Evolutionary conservation across 2,113 vertebrate genomes (phyloP), one percentile per base, ranked within the genome.

Genomic region (Plectropomus leopardus): DNA sequence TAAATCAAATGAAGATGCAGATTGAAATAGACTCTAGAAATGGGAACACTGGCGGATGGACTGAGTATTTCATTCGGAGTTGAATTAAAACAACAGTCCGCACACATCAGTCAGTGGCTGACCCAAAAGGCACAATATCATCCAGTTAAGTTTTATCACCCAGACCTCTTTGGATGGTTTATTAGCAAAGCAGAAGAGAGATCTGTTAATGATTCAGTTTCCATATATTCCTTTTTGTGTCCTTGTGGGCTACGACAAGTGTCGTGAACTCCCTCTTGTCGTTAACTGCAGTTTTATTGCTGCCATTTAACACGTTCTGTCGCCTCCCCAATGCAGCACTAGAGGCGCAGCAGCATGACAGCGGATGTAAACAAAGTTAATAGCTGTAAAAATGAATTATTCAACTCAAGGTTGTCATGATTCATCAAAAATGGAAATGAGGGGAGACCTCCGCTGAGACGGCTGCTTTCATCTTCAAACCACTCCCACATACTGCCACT

Each of bases 381-480:
- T 19, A 4, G 50, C 0, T 57, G 26, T 3, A 21, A 23, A 34
- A 70, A 81, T 81, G 61, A 63, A 81, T 74, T 34, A 74, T 65
- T 87, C 72, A 65, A 13, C 32, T 58, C 51, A 0, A 45, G 34
- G 36, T 11, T 64, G 66, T 48, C 19, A 21, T 21, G 21, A 58
- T 19, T 72, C n/a, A 65, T 77, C 58, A 70, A 6, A 66, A 51
- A 69, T 17, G 30, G 5, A 51, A 66, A 77, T 83, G 1, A 69
- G 48, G 11, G 4, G 9, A 17, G 44, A 47, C 42, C 24, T 42
- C 51, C 0, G 9, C 30, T 66, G 69, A 28, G 23, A 48, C 2
- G 8, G 30, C 32, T 17, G 50, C 36, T 32, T 11, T 23, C 13
- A 32, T 26, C 48, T 63, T 70, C 28, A 10, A 57, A 58, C 54